Percentiles rank a stretch among this genome's conserved stretches.
Conservation (phyloP, 1,140 invertebrate species). For the Achroia grisella region DNA sequence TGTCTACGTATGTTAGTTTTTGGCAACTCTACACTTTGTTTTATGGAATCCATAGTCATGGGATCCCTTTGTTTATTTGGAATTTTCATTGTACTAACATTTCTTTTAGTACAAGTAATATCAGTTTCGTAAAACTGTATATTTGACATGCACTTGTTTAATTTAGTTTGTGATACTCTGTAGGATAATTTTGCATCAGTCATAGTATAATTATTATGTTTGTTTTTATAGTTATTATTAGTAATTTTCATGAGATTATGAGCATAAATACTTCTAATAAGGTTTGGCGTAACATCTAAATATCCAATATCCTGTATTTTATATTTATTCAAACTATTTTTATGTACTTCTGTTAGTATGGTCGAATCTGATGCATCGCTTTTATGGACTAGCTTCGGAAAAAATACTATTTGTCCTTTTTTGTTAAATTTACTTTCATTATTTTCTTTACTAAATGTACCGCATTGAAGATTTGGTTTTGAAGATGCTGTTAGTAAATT, state of each 20-base stretch:
- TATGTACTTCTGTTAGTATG: neutral
- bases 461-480: slow-evolving; percentile 30
- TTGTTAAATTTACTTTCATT: slow-evolving; percentile 9
- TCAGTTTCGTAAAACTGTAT: neutral
- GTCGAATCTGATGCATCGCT: slow-evolving; percentile 6
- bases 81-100: neutral
- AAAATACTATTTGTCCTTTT: slow-evolving; percentile 11
- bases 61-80: slow-evolving; percentile 10
- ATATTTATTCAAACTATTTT: too few relatives aligned
- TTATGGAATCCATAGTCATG: slow-evolving; percentile 16
- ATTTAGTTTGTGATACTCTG: neutral
- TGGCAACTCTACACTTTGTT: slow-evolving; percentile 11
- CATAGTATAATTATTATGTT: slow-evolving; percentile 17
- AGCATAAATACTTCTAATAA: slow-evolving; percentile 25
- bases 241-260: slow-evolving; percentile 14
- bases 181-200: slow-evolving; percentile 6
- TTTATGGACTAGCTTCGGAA: slow-evolving; percentile 17
- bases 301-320: too few relatives aligned
- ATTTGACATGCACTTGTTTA: neutral
- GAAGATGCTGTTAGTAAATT: slow-evolving; percentile 37
- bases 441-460: slow-evolving; percentile 17
- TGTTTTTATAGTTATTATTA: slow-evolving; percentile 2
- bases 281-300: slow-evolving; percentile 17
- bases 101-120: neutral
- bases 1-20: neutral